phyloP scores from a whole-genome alignment of 2,888 invertebrate genomes.

The Tetranychus truncatus region DNA sequence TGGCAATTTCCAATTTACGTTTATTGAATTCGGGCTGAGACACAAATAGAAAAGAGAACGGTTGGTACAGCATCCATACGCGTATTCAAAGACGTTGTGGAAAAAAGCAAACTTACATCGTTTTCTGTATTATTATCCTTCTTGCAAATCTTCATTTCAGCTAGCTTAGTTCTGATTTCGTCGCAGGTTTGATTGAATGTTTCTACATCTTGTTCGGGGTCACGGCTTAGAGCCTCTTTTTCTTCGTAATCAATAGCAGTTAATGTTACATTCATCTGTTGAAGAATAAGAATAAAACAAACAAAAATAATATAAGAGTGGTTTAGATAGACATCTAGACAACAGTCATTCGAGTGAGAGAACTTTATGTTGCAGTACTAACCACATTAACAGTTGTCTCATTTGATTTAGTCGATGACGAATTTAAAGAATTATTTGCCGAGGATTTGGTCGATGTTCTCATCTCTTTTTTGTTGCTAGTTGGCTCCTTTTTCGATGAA shows the following conservation, averaged over 20 bases:
- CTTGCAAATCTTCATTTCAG: conserved; percentile 16
- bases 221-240: conserved; percentile 21
- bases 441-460: neutral
- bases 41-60: neutral
- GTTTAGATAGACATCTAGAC: neutral
- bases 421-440: neutral
- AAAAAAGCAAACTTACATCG: neutral
- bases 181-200: conserved; percentile 22
- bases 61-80: neutral
- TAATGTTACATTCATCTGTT: neutral
- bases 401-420: neutral
- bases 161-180: conserved; percentile 20
- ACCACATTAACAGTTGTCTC: neutral
- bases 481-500: neutral
- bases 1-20: conserved; percentile 14
- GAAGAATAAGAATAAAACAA: neutral
- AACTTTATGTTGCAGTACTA: neutral
- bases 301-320: neutral
- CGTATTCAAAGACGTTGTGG: neutral
- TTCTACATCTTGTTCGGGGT: conserved; percentile 18
- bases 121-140: conserved; percentile 7
- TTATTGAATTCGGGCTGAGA: conserved; percentile 8
- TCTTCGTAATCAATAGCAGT: conserved; percentile 21
- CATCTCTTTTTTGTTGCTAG: neutral
- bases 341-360: neutral